phyloP scores from a whole-genome alignment of 2,888 invertebrate species.

The Cryptophagus acutangulus region DNA sequence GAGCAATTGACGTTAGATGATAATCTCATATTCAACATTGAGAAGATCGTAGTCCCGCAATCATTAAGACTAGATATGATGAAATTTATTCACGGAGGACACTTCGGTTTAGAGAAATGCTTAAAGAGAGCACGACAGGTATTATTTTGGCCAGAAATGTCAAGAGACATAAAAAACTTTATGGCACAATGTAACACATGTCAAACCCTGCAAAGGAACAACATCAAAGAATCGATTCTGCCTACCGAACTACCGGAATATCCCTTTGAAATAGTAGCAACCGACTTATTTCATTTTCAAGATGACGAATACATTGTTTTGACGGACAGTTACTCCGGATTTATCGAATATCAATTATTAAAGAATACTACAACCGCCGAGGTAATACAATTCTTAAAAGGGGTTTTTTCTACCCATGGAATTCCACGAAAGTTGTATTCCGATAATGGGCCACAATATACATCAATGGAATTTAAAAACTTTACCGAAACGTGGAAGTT shows the following conservation, averaged over 20 bases:
- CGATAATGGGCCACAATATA: neutral
- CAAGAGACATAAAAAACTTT: constrained; percentile 19
- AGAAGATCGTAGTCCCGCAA: constrained; percentile 20
- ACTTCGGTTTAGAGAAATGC: constrained; percentile 20
- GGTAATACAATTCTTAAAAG: neutral
- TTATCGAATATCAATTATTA: neutral
- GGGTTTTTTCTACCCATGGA: neutral
- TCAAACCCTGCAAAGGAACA: neutral
- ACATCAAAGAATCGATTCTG: neutral
- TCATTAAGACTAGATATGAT: constrained; percentile 16
- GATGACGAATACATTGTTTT: neutral
- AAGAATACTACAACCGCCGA: neutral
- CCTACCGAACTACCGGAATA: neutral
- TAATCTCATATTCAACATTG: constrained; percentile 18
- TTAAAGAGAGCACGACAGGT: constrained; percentile 17
- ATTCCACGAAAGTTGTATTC: neutral
- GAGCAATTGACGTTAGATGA: neutral
- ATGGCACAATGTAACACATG: constrained; percentile 11
- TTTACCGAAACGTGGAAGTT: neutral
- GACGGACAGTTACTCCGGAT: neutral
- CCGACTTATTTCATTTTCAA: neutral
- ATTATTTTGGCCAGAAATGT: constrained; percentile 20
- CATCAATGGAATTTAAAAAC: neutral
- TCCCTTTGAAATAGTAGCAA: neutral
- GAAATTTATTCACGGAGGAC: constrained; percentile 16